Base-by-base conservation (phyloP, 2,113 vertebrate genomes). In the Sialia sialis region DNA sequence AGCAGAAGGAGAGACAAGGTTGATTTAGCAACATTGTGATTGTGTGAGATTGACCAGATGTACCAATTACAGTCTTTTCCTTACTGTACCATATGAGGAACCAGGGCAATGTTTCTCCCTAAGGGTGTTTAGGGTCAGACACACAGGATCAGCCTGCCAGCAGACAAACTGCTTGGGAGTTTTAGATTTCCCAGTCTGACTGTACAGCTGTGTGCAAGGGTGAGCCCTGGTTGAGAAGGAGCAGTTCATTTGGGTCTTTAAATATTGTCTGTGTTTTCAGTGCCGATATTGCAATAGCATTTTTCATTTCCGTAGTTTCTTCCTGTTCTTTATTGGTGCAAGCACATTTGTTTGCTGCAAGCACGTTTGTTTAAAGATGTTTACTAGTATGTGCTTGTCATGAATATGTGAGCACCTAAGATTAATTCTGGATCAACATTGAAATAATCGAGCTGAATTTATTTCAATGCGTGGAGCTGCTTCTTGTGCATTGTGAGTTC, bases 391-490 rank as follows among this genome's bases (percentile, higher is more conserved):
- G 38, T 43, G 54, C 84, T 91, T 75, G 49, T 79, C 30, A 18
- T 64, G 75, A 58, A 26, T 83, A 73, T 2, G 1, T 52, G 17
- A 82, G 15, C 81, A 69, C 77, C 36, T 87, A 48, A 68, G 70
- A 63, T 70, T 63, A 73, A 79, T 89, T 49, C 38, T 81, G 93
- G 82, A 92, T 97, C 93, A 89, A 97, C 60, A 78, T 22, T 97
- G 95, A 96, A 96, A 95, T 95, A 95, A 93, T 87, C 26, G 22
- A 82, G 44, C 26, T 89, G 29, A 84, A 72, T 95, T 95, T 82
- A 81, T 96, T 97, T 95, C 94, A 91, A 78, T 93, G 58, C 66
- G 29, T 89, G 84, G 87, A 94, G 94, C 93, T 92, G 87, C 94
- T 96, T 97, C 75, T 56, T 30, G 0, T 84, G 77, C 62, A 25